A percentile compares a stretch with the other conserved stretches of the same genome.
phyloP scores from a whole-genome alignment of 2,113 vertebrate species.

The Pangasianodon hypophthalmus region DNA sequence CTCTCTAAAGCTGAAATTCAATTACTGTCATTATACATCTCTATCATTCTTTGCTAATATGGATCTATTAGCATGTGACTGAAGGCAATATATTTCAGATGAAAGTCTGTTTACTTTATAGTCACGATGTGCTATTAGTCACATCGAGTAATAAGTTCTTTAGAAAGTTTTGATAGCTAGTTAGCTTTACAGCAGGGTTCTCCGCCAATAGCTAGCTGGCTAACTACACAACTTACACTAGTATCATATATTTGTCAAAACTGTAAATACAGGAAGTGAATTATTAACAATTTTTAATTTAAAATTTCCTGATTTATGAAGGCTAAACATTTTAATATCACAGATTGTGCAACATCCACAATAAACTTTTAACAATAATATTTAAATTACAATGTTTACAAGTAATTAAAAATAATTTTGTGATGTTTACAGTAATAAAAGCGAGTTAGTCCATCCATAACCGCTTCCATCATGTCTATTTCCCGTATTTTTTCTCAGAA shows the following conservation, averaged over 20 bases:
- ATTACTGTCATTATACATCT: background rate
- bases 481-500: background rate
- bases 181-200: background rate
- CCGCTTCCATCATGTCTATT: background rate
- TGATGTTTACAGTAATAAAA: no score
- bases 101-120: background rate
- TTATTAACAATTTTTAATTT: background rate
- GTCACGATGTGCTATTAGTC: background rate
- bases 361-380: background rate
- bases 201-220: background rate
- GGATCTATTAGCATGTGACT: background rate
- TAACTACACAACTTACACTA: background rate
- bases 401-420: background rate
- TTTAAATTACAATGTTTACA: background rate
- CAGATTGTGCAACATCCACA: background rate
- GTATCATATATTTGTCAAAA: background rate
- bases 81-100: background rate
- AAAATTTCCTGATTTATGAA: background rate
- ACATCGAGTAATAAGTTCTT: background rate
- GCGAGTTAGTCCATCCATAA: background rate
- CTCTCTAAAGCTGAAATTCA: background rate
- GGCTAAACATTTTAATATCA: no score
- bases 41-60: background rate
- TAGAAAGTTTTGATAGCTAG: background rate
- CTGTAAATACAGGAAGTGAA: background rate